Percentiles rank a stretch among this genome's conserved stretches.
Evolutionary conservation across 2,113 vertebrate genomes (phyloP).

Genomic region (Dipodomys spectabilis): DNA sequence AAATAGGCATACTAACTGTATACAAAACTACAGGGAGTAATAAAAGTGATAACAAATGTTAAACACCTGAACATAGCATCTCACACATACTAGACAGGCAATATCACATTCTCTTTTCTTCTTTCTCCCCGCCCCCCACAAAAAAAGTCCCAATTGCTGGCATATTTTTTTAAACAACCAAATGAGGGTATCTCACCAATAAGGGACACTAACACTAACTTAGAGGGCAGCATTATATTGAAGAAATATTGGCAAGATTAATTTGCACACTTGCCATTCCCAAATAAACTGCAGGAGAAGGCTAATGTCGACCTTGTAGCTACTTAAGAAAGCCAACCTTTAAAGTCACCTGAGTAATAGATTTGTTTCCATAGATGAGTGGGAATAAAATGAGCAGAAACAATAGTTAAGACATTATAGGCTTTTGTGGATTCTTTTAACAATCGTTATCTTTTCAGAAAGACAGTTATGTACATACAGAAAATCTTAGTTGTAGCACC

Average conservation of each 20-base stretch:
- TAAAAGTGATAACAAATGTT: neutral
- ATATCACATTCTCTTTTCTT: neutral
- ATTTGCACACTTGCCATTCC: neutral
- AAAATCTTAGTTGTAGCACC: neutral
- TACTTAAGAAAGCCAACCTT: neutral
- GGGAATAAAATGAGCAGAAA: conserved; percentile 32
- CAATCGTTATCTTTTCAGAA: conserved; percentile 1
- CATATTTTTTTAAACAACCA: neutral
- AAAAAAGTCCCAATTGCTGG: neutral
- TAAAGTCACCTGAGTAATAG: neutral
- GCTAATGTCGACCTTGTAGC: neutral
- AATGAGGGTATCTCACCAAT: neutral
- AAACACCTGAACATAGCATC: neutral
- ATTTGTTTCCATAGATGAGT: conserved; percentile 22
- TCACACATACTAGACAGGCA: neutral
- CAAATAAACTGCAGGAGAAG: conserved; percentile 11
- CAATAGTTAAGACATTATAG: neutral
- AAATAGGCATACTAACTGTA: neutral
- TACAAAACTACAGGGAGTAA: neutral
- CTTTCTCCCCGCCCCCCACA: neutral
- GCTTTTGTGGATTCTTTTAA: neutral
- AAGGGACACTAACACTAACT: neutral
- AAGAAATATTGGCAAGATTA: conserved; percentile 27
- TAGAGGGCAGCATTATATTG: neutral
- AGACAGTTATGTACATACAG: neutral